Percentiles rank a stretch among this genome's conserved stretches.
These are phyloP conservation scores for Scaptomyza cyrtandrae DNA, from an alignment of 2,888 invertebrate genomes.

Conservation along the genomic window DNA sequence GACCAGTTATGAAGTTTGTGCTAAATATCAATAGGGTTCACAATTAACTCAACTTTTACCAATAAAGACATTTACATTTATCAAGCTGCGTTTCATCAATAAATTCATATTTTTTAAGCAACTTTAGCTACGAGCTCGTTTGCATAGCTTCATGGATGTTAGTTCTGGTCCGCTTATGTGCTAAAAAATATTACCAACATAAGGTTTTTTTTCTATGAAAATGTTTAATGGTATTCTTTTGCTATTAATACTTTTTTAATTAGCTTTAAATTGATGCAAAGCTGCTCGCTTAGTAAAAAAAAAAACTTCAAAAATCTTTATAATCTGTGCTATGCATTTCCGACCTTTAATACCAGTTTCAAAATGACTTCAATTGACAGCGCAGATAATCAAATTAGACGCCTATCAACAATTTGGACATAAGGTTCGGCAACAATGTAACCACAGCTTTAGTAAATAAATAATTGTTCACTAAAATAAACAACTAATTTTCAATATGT, in stretches of 20 bases:
- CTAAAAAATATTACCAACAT: too few species aligned
- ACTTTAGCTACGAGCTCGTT: neutral
- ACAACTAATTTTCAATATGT: too few species aligned
- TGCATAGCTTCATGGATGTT: too few species aligned
- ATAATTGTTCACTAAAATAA: too few species aligned
- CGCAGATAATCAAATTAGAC: slow-evolving; percentile 48
- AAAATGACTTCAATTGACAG: neutral
- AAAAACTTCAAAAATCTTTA: neutral
- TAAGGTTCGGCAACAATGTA: slow-evolving; percentile 28
- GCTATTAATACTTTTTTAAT: neutral
- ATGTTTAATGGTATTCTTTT: too few species aligned
- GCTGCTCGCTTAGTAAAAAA: neutral
- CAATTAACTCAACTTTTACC: slow-evolving; percentile 46
- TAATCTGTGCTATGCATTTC: neutral
- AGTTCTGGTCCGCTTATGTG: too few species aligned
- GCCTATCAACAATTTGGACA: slow-evolving; percentile 20
- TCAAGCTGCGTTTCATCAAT: slow-evolving; percentile 14
- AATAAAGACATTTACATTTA: slow-evolving; percentile 23
- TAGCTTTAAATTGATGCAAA: neutral
- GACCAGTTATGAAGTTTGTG: slow-evolving; percentile 56
- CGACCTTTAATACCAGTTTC: neutral
- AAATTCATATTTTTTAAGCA: too few species aligned
- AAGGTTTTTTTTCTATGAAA: too few species aligned
- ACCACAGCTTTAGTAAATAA: slow-evolving; percentile 28
- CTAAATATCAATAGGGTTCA: slow-evolving; percentile 57